Percentiles rank a stretch among this genome's conserved stretches.
These are phyloP conservation scores for Pteromalus puparum DNA, from an alignment of 1,140 invertebrate genomes.

Conservation along the genomic window DNA sequence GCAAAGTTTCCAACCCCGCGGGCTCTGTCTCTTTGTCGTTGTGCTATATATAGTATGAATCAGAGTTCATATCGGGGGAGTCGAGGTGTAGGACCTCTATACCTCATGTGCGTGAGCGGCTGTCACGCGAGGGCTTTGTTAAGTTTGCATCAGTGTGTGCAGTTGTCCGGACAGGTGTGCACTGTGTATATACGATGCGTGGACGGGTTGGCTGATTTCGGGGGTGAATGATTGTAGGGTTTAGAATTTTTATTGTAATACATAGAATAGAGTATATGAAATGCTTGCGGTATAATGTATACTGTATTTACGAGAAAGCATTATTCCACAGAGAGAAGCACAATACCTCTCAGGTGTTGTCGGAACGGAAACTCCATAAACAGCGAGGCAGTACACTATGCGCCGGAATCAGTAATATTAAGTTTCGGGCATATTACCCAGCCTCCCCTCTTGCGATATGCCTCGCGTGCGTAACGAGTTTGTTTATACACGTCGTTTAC, in stretches of 20 bases:
- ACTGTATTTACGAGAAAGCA: too few relatives aligned
- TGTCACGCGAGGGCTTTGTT: constrained; percentile 6
- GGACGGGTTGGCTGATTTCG: background rate
- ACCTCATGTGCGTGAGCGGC: background rate
- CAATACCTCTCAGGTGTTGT: too few relatives aligned
- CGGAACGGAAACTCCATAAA: too few relatives aligned
- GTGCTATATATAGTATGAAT: background rate
- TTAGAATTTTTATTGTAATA: too few relatives aligned
- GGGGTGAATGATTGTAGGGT: background rate
- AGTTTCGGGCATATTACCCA: background rate
- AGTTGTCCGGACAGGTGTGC: background rate
- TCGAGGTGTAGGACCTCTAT: background rate
- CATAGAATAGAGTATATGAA: too few relatives aligned
- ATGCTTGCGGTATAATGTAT: background rate
- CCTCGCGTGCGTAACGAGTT: background rate
- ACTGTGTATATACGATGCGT: background rate
- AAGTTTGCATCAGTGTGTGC: background rate
- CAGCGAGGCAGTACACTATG: too few relatives aligned
- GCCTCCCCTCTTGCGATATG: background rate
- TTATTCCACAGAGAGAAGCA: too few relatives aligned
- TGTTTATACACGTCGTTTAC: background rate
- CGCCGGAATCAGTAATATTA: too few relatives aligned
- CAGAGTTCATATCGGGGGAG: background rate
- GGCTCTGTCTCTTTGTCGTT: background rate
- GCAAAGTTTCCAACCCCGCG: background rate